Percentiles rank a stretch among this genome's conserved stretches.
These are phyloP conservation scores for Zaprionus ghesquierei DNA, from an alignment of 1,140 invertebrate species.

Conservation along the genomic window DNA sequence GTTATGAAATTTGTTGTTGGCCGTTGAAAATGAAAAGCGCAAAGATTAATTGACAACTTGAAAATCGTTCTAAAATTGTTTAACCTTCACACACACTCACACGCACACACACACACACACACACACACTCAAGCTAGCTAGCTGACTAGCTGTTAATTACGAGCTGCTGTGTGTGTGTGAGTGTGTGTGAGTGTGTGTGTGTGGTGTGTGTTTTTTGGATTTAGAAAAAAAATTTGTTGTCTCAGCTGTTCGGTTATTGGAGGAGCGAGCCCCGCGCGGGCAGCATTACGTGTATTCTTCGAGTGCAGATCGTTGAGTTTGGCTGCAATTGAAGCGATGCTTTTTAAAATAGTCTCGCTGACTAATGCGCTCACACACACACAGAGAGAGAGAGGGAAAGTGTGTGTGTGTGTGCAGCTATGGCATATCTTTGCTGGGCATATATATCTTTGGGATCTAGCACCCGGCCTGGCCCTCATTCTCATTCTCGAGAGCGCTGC, in stretches of 20 bases:
- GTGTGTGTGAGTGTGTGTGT: neutral
- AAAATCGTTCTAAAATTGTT: conserved; percentile 28
- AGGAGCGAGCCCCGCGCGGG: neutral
- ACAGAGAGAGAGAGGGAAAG: neutral
- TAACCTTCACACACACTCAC: conserved; percentile 37
- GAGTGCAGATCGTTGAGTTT: conserved; percentile 1
- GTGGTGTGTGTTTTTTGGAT: neutral
- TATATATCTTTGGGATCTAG: conserved; percentile 43
- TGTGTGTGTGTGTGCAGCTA: neutral
- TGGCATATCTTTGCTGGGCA: conserved; percentile 25
- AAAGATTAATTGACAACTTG: conserved; percentile 7
- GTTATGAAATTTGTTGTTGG: neutral
- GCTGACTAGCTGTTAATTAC: conserved; percentile 27
- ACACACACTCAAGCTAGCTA: conserved; percentile 8
- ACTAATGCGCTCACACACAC: conserved; percentile 23
- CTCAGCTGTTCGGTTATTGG: conserved; percentile 31
- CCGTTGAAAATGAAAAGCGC: neutral
- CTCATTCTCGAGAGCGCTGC: neutral
- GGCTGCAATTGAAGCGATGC: conserved; percentile 26
- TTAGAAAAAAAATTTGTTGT: conserved; percentile 9
- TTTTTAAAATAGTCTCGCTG: conserved; percentile 42
- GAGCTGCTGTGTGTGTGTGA: conserved; percentile 3
- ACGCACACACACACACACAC: conserved; percentile 16
- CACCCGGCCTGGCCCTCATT: conserved; percentile 19
- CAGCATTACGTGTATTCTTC: conserved; percentile 2